A percentile compares a stretch with the other conserved stretches of the same genome.
phyloP scores from a whole-genome alignment of 2,797 vertebrate genomes.

The Gymnopithys bicolor region DNA sequence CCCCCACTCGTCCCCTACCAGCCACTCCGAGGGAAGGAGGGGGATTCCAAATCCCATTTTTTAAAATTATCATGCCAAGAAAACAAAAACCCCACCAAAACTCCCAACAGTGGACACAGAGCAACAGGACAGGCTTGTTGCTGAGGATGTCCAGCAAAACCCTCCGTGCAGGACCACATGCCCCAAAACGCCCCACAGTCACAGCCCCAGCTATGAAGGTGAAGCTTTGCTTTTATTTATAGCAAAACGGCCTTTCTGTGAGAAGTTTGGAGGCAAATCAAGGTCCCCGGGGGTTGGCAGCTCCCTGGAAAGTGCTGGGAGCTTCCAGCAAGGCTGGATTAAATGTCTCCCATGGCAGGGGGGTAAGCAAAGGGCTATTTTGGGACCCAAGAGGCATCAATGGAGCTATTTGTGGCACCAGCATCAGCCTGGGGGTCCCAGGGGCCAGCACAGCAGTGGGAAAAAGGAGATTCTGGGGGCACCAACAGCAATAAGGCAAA shows the following conservation, averaged over 20 bases:
- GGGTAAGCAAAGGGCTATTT: background rate
- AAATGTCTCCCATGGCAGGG: background rate
- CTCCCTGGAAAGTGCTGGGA: background rate
- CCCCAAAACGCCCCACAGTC: accelerated
- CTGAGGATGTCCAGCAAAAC: background rate
- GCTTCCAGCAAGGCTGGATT: background rate
- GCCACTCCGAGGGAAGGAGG: accelerated
- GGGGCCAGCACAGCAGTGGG: accelerated
- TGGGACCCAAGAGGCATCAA: background rate
- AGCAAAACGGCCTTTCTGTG: background rate
- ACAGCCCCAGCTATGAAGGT: background rate
- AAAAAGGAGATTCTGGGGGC: background rate
- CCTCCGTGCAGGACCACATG: accelerated
- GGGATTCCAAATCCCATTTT: accelerated
- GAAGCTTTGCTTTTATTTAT: background rate
- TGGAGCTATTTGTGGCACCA: background rate
- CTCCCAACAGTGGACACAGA: accelerated
- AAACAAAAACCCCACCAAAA: background rate
- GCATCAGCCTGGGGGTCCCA: background rate
- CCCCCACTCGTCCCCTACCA: accelerated
- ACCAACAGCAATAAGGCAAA: background rate
- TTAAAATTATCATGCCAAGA: background rate
- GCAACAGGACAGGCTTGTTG: accelerated
- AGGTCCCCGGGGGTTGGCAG: background rate
- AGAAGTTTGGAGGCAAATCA: background rate